Evolutionary conservation across 2,113 vertebrate species (phyloP).

Genomic region (Alexandromys fortis): DNA sequence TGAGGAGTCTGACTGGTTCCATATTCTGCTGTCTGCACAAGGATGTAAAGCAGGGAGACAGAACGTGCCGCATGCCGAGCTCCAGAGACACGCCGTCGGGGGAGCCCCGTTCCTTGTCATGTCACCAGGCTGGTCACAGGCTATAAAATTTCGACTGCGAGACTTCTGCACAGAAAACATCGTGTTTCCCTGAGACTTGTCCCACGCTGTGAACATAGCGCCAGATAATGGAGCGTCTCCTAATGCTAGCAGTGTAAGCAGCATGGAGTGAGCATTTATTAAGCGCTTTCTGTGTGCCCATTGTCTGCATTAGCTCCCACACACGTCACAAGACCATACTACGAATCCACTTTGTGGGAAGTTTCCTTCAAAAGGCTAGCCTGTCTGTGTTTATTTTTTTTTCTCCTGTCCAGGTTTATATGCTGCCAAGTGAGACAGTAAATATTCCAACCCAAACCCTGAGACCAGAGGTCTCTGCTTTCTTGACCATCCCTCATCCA

Average conservation of each 20-base stretch:
- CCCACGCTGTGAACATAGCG: not conserved
- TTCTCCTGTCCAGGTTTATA: too few relatives aligned
- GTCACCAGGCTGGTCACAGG: slow-evolving; percentile 32
- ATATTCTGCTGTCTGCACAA: slow-evolving; percentile 62
- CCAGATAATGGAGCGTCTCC: not conserved
- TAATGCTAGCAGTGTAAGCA: not conserved
- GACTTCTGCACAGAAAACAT: not conserved
- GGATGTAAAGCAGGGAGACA: slow-evolving; percentile 53
- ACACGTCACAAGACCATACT: too few relatives aligned
- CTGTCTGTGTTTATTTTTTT: not conserved
- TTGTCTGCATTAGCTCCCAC: not conserved
- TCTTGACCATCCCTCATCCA: not conserved
- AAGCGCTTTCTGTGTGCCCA: rapidly evolving
- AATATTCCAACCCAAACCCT: not conserved
- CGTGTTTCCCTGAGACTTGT: not conserved
- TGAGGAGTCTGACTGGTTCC: slow-evolving; percentile 71
- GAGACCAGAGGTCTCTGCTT: not conserved
- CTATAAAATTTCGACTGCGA: not conserved
- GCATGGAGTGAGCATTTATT: not conserved
- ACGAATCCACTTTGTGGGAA: not conserved
- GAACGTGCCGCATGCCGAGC: not conserved
- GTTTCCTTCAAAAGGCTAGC: not conserved
- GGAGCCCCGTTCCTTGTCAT: not conserved
- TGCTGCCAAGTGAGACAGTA: not conserved
- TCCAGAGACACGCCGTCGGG: slow-evolving; percentile 16